phyloP scores from a whole-genome alignment of 2,888 invertebrate species.

The Hydrotaea cyrtoneurina region DNA sequence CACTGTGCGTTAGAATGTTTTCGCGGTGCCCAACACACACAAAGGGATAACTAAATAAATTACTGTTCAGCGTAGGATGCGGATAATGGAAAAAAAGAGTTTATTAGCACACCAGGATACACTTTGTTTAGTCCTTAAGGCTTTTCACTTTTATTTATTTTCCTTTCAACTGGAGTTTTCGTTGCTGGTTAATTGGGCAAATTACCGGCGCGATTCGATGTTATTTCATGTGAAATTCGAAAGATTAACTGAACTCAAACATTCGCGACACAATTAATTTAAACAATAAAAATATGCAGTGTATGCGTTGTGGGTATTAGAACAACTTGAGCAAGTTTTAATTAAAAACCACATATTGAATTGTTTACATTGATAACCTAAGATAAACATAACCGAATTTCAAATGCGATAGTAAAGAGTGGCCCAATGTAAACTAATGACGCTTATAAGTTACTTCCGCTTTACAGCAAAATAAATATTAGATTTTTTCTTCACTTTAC shows the following conservation, averaged over 20 bases:
- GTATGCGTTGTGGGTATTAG: neutral
- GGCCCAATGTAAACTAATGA: neutral
- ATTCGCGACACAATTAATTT: constrained; percentile 24
- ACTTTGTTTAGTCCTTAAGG: neutral
- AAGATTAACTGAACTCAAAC: constrained; percentile 50
- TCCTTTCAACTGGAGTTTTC: neutral
- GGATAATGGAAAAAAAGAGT: no score
- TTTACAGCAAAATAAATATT: neutral
- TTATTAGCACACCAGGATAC: no score
- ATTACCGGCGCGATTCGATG: constrained; percentile 1
- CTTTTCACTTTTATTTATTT: neutral
- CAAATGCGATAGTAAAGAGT: neutral
- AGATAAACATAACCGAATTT: constrained; percentile 23
- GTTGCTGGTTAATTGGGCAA: neutral
- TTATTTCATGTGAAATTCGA: constrained; percentile 41
- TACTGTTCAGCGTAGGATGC: neutral
- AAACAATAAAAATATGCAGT: constrained; percentile 22
- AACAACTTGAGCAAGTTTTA: neutral
- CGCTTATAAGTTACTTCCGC: neutral
- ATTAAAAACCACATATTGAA: neutral
- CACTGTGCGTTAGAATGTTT: neutral
- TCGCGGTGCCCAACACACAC: neutral
- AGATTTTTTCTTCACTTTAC: no score
- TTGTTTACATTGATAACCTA: constrained; percentile 23
- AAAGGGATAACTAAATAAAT: constrained; percentile 18